Percentiles rank a stretch among this genome's conserved stretches.
Evolutionary conservation across 2,888 invertebrate species (phyloP).

Genomic region (Perdita meconis): DNA sequence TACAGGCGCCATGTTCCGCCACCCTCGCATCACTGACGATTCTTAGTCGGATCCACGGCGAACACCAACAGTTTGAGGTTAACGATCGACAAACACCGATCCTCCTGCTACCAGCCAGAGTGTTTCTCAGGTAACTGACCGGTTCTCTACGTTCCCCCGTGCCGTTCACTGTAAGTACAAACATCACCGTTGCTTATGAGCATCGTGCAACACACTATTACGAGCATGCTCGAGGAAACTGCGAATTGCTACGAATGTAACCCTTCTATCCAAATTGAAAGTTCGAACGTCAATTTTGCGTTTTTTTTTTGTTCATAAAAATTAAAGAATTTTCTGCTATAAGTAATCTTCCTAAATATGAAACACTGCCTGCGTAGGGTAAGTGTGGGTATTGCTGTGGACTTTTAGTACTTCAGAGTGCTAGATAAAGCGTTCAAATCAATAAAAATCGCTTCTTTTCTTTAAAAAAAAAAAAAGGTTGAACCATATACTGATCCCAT

Average conservation of each 20-base stretch:
- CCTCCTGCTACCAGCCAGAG: slow-evolving; percentile 52
- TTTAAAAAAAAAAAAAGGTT: too few species aligned
- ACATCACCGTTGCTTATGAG: slow-evolving; percentile 42
- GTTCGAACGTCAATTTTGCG: slow-evolving; percentile 16
- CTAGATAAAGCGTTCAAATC: too few species aligned
- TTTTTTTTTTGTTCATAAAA: slow-evolving; percentile 33
- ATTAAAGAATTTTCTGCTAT: too few species aligned
- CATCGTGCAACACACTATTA: slow-evolving; percentile 35
- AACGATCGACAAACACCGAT: slow-evolving; percentile 42
- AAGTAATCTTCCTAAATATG: too few species aligned
- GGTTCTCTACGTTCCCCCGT: slow-evolving; percentile 43
- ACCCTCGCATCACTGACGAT: slow-evolving; percentile 25
- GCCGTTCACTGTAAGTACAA: slow-evolving; percentile 64
- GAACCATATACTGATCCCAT: too few species aligned
- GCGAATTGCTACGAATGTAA: slow-evolving; percentile 26
- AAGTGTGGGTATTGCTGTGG: too few species aligned
- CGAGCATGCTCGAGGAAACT: slow-evolving; percentile 21
- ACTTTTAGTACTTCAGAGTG: too few species aligned
- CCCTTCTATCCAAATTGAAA: slow-evolving; percentile 25
- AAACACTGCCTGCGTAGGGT: background rate
- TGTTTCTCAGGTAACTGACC: slow-evolving; percentile 63
- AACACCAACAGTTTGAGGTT: slow-evolving; percentile 37
- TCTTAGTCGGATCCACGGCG: slow-evolving; percentile 10
- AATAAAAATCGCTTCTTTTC: too few species aligned
- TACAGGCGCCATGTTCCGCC: slow-evolving; percentile 41